A percentile compares a stretch with the other conserved stretches of the same genome.
Conservation (phyloP, 2,888 invertebrate species). For the Anoplius nigerrimus region DNA sequence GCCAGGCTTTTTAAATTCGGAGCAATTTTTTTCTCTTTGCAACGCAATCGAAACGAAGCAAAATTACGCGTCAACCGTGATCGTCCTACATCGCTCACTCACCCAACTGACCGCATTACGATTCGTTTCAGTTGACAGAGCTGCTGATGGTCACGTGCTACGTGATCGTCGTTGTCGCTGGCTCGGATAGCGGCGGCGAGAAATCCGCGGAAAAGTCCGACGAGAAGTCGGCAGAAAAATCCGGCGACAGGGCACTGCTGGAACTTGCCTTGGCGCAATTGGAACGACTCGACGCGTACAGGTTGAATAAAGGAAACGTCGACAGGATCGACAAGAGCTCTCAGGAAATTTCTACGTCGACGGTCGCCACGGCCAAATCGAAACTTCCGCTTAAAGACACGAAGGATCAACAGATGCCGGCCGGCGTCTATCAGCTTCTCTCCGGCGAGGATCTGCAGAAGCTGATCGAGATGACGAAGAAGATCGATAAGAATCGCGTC, state of each 20-base stretch:
- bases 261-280: constrained; percentile 64
- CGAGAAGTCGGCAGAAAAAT: neutral
- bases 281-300: constrained; percentile 64
- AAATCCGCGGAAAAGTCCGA: neutral
- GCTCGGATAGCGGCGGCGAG: constrained; percentile 2
- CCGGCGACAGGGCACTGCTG: constrained; percentile 15
- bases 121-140: constrained; percentile 43
- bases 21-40: too few species aligned
- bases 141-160: constrained; percentile 54
- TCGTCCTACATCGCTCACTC: too few species aligned
- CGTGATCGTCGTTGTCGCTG: constrained; percentile 46
- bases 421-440: constrained; percentile 24
- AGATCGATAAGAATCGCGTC: constrained; percentile 47
- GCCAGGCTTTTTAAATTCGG: too few species aligned
- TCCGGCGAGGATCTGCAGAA: constrained; percentile 35
- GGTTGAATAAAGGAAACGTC: constrained; percentile 15
- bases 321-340: neutral
- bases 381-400: constrained; percentile 12
- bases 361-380: neutral
- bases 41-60: too few species aligned
- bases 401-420: constrained; percentile 12
- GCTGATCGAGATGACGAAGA: constrained; percentile 44
- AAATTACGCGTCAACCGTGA: too few species aligned
- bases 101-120: too few species aligned
- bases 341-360: neutral